phyloP scores from a whole-genome alignment of 2,888 invertebrate species.

The Panzeria rudis region DNA sequence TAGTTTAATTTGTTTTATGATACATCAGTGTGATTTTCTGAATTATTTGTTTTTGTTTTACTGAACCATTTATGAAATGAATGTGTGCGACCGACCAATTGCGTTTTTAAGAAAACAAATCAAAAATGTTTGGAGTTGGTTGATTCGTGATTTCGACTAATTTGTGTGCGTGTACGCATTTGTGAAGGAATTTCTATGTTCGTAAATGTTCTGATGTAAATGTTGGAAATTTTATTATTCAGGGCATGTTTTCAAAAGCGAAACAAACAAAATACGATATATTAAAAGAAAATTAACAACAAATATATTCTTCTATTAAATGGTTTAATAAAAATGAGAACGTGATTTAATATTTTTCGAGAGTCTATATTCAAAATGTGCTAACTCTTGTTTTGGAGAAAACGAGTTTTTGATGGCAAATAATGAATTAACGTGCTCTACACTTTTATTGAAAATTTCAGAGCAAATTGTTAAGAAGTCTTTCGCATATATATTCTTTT shows the following conservation, averaged over 20 bases:
- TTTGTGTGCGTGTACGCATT: background rate
- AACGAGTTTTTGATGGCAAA: too few species aligned
- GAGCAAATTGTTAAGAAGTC: too few species aligned
- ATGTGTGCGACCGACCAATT: background rate
- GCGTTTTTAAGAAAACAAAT: background rate
- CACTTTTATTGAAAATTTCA: too few species aligned
- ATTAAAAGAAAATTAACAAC: background rate
- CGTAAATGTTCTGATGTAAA: background rate
- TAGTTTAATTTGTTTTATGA: background rate
- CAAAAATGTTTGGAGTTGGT: background rate
- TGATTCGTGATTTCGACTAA: conserved; percentile 11
- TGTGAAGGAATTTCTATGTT: background rate
- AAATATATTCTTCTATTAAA: conserved; percentile 28
- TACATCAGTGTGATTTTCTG: background rate
- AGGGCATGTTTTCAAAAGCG: background rate
- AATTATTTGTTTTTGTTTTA: background rate
- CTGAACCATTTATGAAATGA: background rate
- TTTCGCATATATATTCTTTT: too few species aligned
- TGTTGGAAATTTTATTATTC: conserved; percentile 3
- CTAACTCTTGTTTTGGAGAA: too few species aligned
- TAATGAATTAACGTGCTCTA: too few species aligned
- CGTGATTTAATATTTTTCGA: conserved; percentile 45
- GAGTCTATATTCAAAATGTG: too few species aligned
- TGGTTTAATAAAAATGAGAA: conserved; percentile 29
- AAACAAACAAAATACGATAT: background rate